These are phyloP conservation scores for Drosophila acutilabella DNA, from an alignment of 2,888 invertebrate genomes.

Conservation along the genomic window DNA sequence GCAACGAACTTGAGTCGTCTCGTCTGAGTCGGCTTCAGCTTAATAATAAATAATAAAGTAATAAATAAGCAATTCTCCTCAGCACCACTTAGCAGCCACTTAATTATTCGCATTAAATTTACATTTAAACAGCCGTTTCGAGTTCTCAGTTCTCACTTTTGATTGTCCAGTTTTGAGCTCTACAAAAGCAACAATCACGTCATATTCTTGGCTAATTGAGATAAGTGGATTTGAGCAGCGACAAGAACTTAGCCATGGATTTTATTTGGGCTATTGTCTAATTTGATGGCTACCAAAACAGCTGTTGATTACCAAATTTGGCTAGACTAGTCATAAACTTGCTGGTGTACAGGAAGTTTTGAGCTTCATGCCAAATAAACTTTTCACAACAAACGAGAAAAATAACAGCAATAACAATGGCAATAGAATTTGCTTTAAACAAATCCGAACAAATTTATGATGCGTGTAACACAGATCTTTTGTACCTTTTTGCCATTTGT, in stretches of 20 bases:
- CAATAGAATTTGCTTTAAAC: slow-evolving; percentile 24
- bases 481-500: slow-evolving; percentile 15
- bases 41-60: slow-evolving; percentile 48
- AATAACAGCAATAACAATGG: slow-evolving; percentile 8
- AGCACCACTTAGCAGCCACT: slow-evolving; percentile 56
- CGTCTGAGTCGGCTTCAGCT: slow-evolving; percentile 12
- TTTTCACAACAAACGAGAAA: slow-evolving; percentile 19
- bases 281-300: background rate
- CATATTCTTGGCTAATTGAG: slow-evolving; percentile 37
- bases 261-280: slow-evolving; percentile 19
- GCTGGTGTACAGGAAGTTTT: slow-evolving; percentile 59
- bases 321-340: slow-evolving; percentile 39
- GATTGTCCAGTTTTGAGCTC: no score
- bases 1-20: slow-evolving; percentile 71
- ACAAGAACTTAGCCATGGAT: slow-evolving; percentile 1
- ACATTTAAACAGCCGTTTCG: slow-evolving; percentile 54
- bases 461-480: slow-evolving; percentile 65
- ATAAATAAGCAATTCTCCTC: slow-evolving; percentile 60
- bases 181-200: slow-evolving; percentile 41
- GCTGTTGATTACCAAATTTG: slow-evolving; percentile 30
- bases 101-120: slow-evolving; percentile 62
- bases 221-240: slow-evolving; percentile 21
- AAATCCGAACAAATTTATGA: slow-evolving; percentile 41
- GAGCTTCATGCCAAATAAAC: slow-evolving; percentile 66
- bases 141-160: background rate